phyloP scores from a whole-genome alignment of 2,113 vertebrate genomes.

The Cariama cristata region DNA sequence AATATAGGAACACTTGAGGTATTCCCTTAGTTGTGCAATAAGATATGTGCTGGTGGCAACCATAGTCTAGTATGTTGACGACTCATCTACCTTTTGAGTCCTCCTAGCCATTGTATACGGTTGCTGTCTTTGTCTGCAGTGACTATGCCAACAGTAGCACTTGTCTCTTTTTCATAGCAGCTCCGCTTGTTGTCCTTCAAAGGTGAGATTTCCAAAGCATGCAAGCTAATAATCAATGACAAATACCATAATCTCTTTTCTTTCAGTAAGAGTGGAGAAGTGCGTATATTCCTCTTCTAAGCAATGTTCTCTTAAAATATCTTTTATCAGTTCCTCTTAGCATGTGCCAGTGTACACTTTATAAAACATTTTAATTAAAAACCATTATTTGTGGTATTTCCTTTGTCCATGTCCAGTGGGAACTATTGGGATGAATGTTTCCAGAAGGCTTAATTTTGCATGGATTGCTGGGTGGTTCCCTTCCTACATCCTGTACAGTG shows the following conservation, averaged over 20 bases:
- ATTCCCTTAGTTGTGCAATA: not conserved
- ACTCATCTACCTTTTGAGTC: not conserved
- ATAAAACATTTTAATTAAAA: conserved; percentile 15
- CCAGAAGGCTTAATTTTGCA: conserved; percentile 16
- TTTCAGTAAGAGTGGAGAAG: not conserved
- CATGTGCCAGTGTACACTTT: not conserved
- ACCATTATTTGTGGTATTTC: not conserved
- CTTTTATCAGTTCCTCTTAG: not conserved
- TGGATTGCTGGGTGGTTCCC: not conserved
- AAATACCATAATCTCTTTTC: not conserved
- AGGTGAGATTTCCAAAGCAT: not conserved
- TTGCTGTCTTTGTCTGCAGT: not conserved
- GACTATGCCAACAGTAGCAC: not conserved
- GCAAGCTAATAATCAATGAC: not conserved
- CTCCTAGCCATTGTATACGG: not conserved
- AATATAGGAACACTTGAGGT: not conserved
- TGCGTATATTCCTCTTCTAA: not conserved
- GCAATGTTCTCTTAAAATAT: not conserved
- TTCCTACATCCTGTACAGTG: not conserved
- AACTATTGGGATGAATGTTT: not conserved
- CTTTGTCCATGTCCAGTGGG: not conserved
- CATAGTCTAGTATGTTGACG: not conserved
- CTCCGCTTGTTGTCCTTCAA: not conserved
- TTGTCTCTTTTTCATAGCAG: not conserved
- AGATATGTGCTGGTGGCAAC: not conserved